A percentile compares a stretch with the other conserved stretches of the same genome.
These are phyloP conservation scores for Tortricodes alternella DNA, from an alignment of 2,888 invertebrate species.

Conservation along the genomic window DNA sequence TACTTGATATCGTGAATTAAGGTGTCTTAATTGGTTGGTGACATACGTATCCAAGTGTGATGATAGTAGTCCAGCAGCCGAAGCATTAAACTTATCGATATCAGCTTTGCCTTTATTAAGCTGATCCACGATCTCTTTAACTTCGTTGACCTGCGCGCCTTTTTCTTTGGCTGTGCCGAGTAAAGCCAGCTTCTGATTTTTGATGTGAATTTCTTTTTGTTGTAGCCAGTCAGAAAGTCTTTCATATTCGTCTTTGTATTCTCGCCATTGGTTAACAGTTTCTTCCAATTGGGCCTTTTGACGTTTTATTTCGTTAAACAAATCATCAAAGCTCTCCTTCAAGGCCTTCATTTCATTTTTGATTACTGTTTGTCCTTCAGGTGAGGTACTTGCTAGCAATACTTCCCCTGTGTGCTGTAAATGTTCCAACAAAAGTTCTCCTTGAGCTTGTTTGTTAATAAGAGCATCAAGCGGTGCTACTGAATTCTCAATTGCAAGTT, in stretches of 20 bases:
- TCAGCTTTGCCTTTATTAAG: conserved; percentile 90
- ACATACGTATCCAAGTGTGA: conserved; percentile 94
- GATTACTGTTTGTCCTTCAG: conserved; percentile 90
- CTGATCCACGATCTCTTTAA: conserved; percentile 88
- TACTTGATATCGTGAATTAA: conserved; percentile 95
- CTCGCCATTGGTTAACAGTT: conserved; percentile 92
- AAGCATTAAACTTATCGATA: conserved; percentile 91
- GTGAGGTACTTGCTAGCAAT: conserved; percentile 91
- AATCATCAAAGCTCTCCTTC: conserved; percentile 91
- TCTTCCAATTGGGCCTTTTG: conserved; percentile 93
- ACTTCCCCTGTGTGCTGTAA: conserved; percentile 94
- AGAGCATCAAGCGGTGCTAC: conserved; percentile 93
- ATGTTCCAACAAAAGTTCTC: conserved; percentile 93
- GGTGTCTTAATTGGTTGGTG: conserved; percentile 91
- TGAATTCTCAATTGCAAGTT: conserved; percentile 93
- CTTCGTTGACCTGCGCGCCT: conserved; percentile 91
- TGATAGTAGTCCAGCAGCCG: conserved; percentile 88
- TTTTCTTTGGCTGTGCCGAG: conserved; percentile 92
- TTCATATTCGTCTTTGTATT: conserved; percentile 96
- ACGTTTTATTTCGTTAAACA: conserved; percentile 93
- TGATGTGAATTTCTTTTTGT: conserved; percentile 94
- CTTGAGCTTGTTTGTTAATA: conserved; percentile 94
- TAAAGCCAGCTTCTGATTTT: conserved; percentile 93
- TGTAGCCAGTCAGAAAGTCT: conserved; percentile 95
- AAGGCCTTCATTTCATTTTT: conserved; percentile 93